Percentiles rank a stretch among this genome's conserved stretches.
Evolutionary conservation across 2,113 vertebrate species (phyloP).

Genomic region (Sylvilagus bachmani): DNA sequence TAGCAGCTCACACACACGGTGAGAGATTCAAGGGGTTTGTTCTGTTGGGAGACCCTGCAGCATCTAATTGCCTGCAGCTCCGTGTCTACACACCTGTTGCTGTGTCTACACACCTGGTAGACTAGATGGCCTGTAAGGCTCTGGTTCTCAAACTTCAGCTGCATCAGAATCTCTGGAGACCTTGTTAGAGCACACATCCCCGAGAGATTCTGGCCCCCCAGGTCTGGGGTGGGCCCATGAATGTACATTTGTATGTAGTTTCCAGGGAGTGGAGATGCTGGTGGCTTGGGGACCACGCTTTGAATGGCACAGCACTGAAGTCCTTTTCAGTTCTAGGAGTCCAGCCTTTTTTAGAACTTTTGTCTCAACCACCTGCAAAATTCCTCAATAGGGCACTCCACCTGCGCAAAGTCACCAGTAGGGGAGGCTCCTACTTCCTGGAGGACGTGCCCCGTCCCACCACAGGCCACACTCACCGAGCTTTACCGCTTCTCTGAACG

Average conservation of each 20-base stretch:
- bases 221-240: not conserved
- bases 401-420: not conserved
- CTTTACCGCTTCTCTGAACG: not conserved
- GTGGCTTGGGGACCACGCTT: not conserved
- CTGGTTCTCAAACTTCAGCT: not conserved
- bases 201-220: not conserved
- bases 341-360: not conserved
- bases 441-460: not conserved
- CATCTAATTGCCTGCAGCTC: not conserved
- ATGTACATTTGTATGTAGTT: not conserved
- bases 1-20: not conserved
- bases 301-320: not conserved
- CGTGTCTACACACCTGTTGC: not conserved
- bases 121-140: not conserved
- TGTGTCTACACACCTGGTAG: not conserved
- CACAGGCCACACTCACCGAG: slow-evolving; percentile 65
- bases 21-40: not conserved
- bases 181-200: not conserved
- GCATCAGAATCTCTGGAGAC: not conserved
- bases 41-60: not conserved
- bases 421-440: not conserved
- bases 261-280: not conserved
- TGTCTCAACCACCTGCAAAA: not conserved
- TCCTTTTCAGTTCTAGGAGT: not conserved
- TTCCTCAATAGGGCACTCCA: not conserved